Evolutionary conservation across 1,140 invertebrate species (phyloP).

Genomic region (Zaprionus nigranus): DNA sequence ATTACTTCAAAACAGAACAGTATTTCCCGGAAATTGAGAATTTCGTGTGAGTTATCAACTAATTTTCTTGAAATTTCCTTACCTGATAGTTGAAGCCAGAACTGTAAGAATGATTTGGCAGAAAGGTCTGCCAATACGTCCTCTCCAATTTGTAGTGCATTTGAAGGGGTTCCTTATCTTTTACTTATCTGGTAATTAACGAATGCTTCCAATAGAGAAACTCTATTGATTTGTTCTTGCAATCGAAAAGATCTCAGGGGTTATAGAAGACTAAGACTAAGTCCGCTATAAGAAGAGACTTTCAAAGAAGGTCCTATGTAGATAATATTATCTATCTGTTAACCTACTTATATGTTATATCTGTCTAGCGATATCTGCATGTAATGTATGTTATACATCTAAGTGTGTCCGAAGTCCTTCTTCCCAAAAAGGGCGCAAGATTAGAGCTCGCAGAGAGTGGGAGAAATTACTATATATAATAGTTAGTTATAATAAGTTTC

Average conservation of each 20-base stretch:
- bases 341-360: not conserved
- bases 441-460: not conserved
- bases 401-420: not conserved
- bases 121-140: too few relatives aligned
- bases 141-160: too few relatives aligned
- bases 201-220: too few relatives aligned
- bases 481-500: conserved; percentile 5
- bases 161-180: too few relatives aligned
- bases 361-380: conserved; percentile 5
- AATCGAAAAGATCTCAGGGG: not conserved
- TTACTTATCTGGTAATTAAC: too few relatives aligned
- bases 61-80: too few relatives aligned
- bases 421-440: not conserved
- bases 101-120: too few relatives aligned
- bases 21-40: too few relatives aligned
- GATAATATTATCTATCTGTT: not conserved
- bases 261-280: not conserved
- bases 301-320: not conserved
- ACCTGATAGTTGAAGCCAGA: too few relatives aligned
- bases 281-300: not conserved
- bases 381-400: not conserved
- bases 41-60: too few relatives aligned
- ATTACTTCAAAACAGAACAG: too few relatives aligned
- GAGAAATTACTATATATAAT: not conserved
- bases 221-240: not conserved